These are phyloP conservation scores for Phortica okadai DNA, from an alignment of 2,888 invertebrate genomes.

Conservation along the genomic window DNA sequence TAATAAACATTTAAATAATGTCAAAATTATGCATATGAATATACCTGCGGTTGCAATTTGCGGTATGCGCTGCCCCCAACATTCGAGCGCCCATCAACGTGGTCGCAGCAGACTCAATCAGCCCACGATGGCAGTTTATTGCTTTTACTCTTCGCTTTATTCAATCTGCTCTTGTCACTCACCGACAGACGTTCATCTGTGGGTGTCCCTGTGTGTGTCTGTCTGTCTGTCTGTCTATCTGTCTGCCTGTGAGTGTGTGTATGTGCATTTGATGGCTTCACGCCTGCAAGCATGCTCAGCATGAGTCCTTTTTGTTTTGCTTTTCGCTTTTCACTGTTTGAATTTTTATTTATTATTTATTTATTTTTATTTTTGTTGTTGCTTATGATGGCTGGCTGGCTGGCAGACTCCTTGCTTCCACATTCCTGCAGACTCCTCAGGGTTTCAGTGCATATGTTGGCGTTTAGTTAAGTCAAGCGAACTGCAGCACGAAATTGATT, in stretches of 20 bases:
- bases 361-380: neutral
- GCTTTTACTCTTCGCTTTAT: constrained; percentile 18
- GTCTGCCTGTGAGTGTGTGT: neutral
- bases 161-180: neutral
- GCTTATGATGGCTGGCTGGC: neutral
- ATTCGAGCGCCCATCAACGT: neutral
- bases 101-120: neutral
- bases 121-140: neutral
- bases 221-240: neutral
- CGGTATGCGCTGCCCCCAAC: neutral
- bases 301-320: neutral
- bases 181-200: neutral
- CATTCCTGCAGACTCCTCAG: neutral
- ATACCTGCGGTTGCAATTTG: constrained; percentile 8
- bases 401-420: neutral
- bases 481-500: neutral
- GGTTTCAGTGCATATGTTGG: neutral
- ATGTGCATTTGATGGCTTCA: neutral
- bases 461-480: constrained; percentile 2
- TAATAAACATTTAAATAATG: neutral
- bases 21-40: constrained; percentile 4
- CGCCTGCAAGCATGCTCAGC: neutral
- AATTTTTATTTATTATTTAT: too few species aligned
- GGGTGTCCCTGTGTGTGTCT: neutral
- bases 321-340: neutral